These are phyloP conservation scores for Cichlasoma orientale DNA, from an alignment of 2,797 vertebrate genomes.

Conservation along the genomic window DNA sequence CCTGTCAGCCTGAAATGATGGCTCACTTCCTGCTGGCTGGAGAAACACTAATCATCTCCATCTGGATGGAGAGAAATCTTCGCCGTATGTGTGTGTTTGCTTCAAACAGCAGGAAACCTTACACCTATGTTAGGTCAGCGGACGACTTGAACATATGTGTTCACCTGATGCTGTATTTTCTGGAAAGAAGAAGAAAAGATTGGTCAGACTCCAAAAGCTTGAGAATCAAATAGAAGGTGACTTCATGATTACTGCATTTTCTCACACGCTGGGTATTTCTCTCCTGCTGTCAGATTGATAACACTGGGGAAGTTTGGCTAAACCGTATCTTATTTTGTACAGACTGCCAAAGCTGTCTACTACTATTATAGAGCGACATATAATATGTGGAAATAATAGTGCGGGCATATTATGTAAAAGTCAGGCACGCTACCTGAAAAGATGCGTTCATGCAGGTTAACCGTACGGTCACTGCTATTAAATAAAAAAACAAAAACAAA, in stretches of 20 bases:
- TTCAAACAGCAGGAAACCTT: constrained; percentile 67
- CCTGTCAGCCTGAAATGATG: constrained; percentile 94
- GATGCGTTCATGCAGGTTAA: not conserved
- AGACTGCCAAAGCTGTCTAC: not conserved
- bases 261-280: constrained; percentile 10
- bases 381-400: constrained; percentile 2
- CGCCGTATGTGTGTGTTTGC: constrained; percentile 37
- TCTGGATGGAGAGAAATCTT: constrained; percentile 78
- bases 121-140: constrained; percentile 71
- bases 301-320: not conserved
- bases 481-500: not conserved
- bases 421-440: not conserved
- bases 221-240: constrained; percentile 19
- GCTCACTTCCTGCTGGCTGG: constrained; percentile 91
- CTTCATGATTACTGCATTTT: constrained; percentile 1
- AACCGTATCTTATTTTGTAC: not conserved
- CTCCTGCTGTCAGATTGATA: constrained; percentile 1
- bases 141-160: constrained; percentile 72
- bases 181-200: constrained; percentile 8
- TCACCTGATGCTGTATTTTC: constrained; percentile 69
- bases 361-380: not conserved
- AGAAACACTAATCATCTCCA: constrained; percentile 89
- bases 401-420: not conserved
- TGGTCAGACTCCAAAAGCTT: not conserved
- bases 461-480: rapidly evolving